Base-by-base conservation (phyloP, 2,797 vertebrate genomes). In the Clarias platycephalus region DNA sequence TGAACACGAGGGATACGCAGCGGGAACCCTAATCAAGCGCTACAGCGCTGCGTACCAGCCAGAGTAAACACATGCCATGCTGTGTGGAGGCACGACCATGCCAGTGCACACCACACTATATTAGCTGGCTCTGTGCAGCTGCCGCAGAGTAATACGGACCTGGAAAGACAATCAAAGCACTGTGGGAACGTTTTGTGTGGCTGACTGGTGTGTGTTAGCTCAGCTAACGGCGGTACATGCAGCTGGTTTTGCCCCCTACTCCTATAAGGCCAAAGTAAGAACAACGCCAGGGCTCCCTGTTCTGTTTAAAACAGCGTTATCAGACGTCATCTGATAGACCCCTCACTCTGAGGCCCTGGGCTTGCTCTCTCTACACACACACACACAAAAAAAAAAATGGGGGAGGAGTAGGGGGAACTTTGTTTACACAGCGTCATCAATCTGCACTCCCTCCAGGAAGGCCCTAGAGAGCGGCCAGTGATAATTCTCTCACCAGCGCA, bases 381-480 rank as follows among this genome's bases (percentile, higher is more conserved):
- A 76, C 77, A 75, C 53, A 62, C 77, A 57, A 20, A 60, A 82
- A 84, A 49, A 64, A 40, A 63, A 79, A n/a, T 28, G 83, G 44
- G 57, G 85, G 85, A 66, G 15, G 82, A 68, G 74, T 44, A 76
- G 37, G 70, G 71, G 68, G 83, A 81, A 78, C 81, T 86, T 87
- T 93, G 92, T 93, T 94, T 94, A 94, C 7, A 63, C 81, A 90
- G 70, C 26, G 91, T 92, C 90, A 95, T 91, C 92, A 91, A 94
- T 92, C 92, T 93, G 91, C 89, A 86, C 90, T 91, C 89, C 91
- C 91, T 87, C 89, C 85, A 87, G 91, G 62, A 88, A 90, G 86
- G 87, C 90, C 86, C 87, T 90, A 87, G 88, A 90, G 92, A 93
- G 89, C 85, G 90, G 63, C 90, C 91, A 94, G 90, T 91, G 93